A percentile compares a stretch with the other conserved stretches of the same genome.
Evolutionary conservation across 2,888 invertebrate species (phyloP).

Genomic region (Himalopsyche tibetana): DNA sequence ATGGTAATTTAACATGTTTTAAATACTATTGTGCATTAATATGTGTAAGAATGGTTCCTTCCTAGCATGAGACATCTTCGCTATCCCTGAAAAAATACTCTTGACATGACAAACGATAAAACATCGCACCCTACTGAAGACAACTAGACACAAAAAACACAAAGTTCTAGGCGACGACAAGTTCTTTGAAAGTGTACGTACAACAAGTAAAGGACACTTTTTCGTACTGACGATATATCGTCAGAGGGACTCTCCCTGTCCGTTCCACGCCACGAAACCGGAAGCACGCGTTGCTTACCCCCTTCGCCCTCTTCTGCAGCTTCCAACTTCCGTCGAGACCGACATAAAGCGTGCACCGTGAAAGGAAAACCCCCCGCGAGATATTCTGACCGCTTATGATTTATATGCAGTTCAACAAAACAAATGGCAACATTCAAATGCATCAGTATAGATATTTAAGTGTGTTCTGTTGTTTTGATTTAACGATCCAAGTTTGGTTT

Average conservation of each 20-base stretch:
- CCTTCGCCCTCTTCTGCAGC: background rate
- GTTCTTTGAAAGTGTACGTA: constrained; percentile 38
- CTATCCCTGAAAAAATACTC: background rate
- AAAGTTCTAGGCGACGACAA: constrained; percentile 13
- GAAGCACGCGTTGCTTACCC: constrained; percentile 31
- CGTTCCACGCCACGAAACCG: constrained; percentile 37
- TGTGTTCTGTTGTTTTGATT: constrained; percentile 6
- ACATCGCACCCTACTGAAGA: constrained; percentile 10
- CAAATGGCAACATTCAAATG: constrained; percentile 38
- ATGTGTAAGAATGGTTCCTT: too few species aligned
- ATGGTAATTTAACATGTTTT: too few species aligned
- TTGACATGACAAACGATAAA: constrained; percentile 23
- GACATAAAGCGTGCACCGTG: constrained; percentile 8
- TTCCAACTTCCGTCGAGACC: constrained; percentile 34
- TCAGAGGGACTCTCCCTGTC: constrained; percentile 31
- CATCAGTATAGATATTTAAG: background rate
- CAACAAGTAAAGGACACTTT: constrained; percentile 39
- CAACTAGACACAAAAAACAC: constrained; percentile 22
- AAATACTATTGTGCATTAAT: too few species aligned
- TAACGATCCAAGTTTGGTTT: constrained; percentile 22
- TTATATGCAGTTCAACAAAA: constrained; percentile 42
- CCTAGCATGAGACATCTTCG: background rate
- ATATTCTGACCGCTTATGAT: constrained; percentile 42
- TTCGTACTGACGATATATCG: constrained; percentile 16
- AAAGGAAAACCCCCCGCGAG: constrained; percentile 35